These are phyloP conservation scores for Campopleginae sp. DNA, from an alignment of 2,888 invertebrate genomes.

Conservation along the genomic window DNA sequence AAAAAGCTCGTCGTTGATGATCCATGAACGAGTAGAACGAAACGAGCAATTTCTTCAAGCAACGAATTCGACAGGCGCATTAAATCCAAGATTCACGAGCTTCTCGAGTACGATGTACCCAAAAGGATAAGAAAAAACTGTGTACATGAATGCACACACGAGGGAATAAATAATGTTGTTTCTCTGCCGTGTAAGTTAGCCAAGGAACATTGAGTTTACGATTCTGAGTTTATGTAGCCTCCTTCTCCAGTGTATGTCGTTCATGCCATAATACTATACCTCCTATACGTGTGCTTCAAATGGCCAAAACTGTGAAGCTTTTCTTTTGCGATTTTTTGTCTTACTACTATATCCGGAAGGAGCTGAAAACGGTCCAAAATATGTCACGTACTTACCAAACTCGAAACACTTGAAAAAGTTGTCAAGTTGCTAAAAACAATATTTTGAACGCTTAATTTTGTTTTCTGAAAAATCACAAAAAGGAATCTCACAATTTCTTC, in stretches of 20 bases:
- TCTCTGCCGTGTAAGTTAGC: conserved; percentile 2
- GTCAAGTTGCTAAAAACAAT: neutral
- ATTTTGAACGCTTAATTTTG: neutral
- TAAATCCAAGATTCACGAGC: neutral
- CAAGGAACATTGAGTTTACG: conserved; percentile 50
- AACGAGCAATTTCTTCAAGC: neutral
- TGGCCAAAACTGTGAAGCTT: neutral
- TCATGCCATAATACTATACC: neutral
- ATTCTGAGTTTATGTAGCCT: conserved; percentile 37
- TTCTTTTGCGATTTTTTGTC: neutral
- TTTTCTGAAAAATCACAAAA: neutral
- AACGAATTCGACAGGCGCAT: neutral
- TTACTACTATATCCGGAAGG: neutral
- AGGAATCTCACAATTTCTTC: neutral
- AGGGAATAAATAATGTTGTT: conserved; percentile 15
- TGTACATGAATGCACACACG: conserved; percentile 15
- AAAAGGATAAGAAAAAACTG: neutral
- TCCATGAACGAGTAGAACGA: neutral
- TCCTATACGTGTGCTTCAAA: neutral
- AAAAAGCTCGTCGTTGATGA: conserved; percentile 18
- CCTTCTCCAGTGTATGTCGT: conserved; percentile 17
- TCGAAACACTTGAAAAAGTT: neutral
- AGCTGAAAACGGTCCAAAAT: neutral
- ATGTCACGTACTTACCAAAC: neutral
- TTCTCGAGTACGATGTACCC: neutral